Evolutionary conservation across 2,113 vertebrate genomes (phyloP).

Genomic region (Phalacrocorax brasilianus): DNA sequence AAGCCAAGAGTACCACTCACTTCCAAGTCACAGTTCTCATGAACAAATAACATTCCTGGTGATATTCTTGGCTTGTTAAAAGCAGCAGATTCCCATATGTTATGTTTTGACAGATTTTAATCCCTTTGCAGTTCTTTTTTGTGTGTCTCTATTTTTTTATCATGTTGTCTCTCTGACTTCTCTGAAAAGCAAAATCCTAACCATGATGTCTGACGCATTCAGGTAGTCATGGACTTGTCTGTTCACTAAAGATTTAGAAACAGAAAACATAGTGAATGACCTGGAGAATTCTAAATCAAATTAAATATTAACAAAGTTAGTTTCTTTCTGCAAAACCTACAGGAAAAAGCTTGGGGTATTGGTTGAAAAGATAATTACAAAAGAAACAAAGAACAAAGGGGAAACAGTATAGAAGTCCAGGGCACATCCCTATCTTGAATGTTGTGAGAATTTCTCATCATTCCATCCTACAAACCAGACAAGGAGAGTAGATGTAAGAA

Average conservation of each 20-base stretch:
- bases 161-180: neutral
- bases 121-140: neutral
- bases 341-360: neutral
- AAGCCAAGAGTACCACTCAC: neutral
- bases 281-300: neutral
- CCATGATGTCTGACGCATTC: neutral
- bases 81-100: neutral
- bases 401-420: neutral
- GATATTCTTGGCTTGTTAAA: neutral
- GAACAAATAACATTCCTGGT: neutral
- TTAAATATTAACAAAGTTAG: neutral
- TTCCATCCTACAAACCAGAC: neutral
- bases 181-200: neutral
- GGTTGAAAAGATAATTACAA: neutral
- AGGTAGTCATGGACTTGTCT: neutral
- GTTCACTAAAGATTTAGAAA: neutral
- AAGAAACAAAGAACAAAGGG: neutral
- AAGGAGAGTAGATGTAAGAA: neutral
- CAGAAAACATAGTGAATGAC: neutral
- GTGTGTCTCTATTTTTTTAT: neutral
- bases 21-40: neutral
- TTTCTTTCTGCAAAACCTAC: neutral
- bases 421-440: neutral
- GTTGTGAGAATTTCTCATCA: neutral
- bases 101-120: slow-evolving; percentile 25